Evolutionary conservation across 2,797 vertebrate genomes (phyloP).

Genomic region (Chelon labrosus): DNA sequence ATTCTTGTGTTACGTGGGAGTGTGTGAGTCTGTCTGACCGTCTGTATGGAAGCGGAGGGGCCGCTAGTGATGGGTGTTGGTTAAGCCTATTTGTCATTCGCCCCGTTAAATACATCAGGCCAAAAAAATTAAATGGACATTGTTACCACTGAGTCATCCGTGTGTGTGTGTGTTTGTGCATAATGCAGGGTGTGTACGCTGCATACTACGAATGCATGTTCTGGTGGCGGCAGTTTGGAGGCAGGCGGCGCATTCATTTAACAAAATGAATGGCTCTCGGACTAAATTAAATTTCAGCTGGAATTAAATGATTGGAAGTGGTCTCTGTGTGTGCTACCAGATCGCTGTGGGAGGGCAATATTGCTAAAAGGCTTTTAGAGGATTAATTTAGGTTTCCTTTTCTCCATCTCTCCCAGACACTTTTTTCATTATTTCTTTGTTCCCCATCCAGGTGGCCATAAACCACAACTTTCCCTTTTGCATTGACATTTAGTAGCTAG

Average conservation of each 20-base stretch:
- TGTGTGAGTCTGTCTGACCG: background rate
- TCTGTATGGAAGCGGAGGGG: background rate
- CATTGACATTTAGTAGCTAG: conserved; percentile 73
- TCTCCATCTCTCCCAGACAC: conserved; percentile 55
- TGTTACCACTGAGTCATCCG: conserved; percentile 54
- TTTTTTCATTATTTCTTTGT: conserved; percentile 71
- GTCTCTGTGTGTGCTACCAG: conserved; percentile 72
- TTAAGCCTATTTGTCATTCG: conserved; percentile 33
- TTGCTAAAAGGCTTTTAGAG: conserved; percentile 89
- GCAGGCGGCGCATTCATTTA: conserved; percentile 78
- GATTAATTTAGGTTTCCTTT: conserved; percentile 83
- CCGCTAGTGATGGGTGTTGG: conserved; percentile 14
- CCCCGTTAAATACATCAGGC: conserved; percentile 35
- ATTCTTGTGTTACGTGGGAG: conserved; percentile 4
- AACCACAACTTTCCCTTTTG: conserved; percentile 71
- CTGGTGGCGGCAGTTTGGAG: conserved; percentile 35
- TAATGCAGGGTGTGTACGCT: conserved; percentile 36
- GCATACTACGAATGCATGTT: conserved; percentile 55
- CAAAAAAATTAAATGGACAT: conserved; percentile 45
- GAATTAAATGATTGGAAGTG: conserved; percentile 83
- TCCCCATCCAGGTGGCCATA: conserved; percentile 78
- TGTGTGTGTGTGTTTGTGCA: conserved; percentile 27
- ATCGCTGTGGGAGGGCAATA: conserved; percentile 79
- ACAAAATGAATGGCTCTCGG: conserved; percentile 87
- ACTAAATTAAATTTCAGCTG: conserved; percentile 87